Conservation (phyloP, 2,113 vertebrate genomes). For the Mesitornis unicolor region DNA sequence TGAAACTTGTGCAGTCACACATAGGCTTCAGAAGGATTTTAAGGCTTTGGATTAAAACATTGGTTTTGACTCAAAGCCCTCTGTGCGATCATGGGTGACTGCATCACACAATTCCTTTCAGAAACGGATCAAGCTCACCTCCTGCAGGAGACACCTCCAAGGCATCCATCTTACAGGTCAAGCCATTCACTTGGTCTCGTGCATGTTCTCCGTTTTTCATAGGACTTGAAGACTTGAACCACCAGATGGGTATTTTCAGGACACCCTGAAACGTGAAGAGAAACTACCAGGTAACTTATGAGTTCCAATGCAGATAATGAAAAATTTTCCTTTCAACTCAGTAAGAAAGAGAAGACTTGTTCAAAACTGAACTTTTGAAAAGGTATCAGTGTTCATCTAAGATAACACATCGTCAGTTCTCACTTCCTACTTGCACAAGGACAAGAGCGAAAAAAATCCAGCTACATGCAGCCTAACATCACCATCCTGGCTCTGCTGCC, state of each 20-base stretch:
- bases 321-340: not conserved
- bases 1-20: not conserved
- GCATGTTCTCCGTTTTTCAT: not conserved
- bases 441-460: not conserved
- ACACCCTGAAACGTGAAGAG: constrained; percentile 76
- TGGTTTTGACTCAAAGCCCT: not conserved
- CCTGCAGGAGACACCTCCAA: constrained; percentile 22
- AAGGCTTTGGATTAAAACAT: not conserved
- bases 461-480: no score
- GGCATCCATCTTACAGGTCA: constrained; percentile 27
- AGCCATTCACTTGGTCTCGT: constrained; percentile 25
- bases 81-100: not conserved
- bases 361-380: not conserved
- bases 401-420: not conserved
- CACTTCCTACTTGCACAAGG: not conserved
- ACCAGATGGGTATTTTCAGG: constrained; percentile 85
- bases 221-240: constrained; percentile 53
- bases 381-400: not conserved
- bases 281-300: not conserved
- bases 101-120: not conserved
- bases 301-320: not conserved
- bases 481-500: not conserved
- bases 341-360: not conserved
- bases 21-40: not conserved
- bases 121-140: constrained; percentile 45